phyloP scores from a whole-genome alignment of 2,797 vertebrate genomes.

The Sebastes goodei region DNA sequence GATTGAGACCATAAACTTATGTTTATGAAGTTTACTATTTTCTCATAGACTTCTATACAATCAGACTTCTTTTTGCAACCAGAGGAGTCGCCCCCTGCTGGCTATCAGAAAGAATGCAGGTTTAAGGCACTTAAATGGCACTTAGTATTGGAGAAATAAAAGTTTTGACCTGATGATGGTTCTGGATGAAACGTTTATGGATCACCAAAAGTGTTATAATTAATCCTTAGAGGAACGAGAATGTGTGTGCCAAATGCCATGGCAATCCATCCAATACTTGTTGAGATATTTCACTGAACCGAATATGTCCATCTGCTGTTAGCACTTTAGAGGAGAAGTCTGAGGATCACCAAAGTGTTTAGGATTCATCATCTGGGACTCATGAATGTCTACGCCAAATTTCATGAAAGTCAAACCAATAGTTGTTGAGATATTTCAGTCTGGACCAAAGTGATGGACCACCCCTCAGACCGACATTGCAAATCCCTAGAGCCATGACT shows the following conservation, averaged over 20 bases:
- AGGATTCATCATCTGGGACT: background rate
- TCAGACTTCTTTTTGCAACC: too few species aligned
- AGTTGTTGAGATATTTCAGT: background rate
- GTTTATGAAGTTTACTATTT: too few species aligned
- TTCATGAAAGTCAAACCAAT: background rate
- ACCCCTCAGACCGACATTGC: background rate
- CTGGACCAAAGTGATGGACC: background rate
- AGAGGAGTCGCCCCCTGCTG: too few species aligned
- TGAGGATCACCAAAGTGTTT: background rate
- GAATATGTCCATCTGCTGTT: background rate
- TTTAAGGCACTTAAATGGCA: too few species aligned
- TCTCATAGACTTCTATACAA: too few species aligned
- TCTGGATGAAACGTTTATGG: background rate
- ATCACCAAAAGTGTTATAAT: background rate
- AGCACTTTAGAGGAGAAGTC: background rate
- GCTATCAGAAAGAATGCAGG: too few species aligned
- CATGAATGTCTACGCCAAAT: background rate
- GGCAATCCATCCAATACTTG: background rate
- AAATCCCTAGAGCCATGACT: background rate
- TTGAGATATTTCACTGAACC: background rate
- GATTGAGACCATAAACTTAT: too few species aligned
- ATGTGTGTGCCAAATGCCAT: background rate
- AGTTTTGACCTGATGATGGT: background rate
- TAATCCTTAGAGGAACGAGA: background rate
- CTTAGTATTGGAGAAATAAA: background rate